A percentile compares a stretch with the other conserved stretches of the same genome.
Conservation (phyloP, 2,113 vertebrate species). For the Sciurus niger region DNA sequence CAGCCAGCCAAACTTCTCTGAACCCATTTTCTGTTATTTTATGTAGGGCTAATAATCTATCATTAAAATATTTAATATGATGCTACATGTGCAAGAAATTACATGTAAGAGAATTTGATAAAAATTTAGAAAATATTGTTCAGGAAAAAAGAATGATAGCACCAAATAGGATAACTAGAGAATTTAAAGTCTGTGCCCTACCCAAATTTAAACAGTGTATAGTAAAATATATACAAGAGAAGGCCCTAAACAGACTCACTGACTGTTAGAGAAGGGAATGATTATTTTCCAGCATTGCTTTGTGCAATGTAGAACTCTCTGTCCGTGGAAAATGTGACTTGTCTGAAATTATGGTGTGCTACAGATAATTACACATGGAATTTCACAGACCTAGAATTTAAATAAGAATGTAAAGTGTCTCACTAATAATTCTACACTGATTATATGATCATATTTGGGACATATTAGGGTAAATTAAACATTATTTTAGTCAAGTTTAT, state of each 20-base stretch:
- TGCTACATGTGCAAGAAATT: not conserved
- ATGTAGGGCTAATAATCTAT: not conserved
- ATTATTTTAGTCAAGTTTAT: constrained; percentile 20
- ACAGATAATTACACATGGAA: not conserved
- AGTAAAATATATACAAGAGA: not conserved
- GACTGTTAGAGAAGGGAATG: not conserved
- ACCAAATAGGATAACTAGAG: not conserved
- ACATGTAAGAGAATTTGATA: not conserved
- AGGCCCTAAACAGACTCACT: not conserved
- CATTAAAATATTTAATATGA: constrained; percentile 13
- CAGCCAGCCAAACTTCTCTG: not conserved
- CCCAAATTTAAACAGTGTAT: not conserved
- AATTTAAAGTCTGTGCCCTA: constrained; percentile 11
- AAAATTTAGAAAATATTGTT: constrained; percentile 18
- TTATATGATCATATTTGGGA: not conserved
- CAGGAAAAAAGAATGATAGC: not conserved
- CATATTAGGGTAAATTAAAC: not conserved
- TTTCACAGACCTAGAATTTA: constrained; percentile 34
- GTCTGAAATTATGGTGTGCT: not conserved
- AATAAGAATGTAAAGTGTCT: not conserved
- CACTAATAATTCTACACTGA: not conserved
- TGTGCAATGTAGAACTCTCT: not conserved
- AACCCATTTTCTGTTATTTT: constrained; percentile 55
- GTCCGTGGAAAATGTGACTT: not conserved
- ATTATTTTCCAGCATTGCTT: constrained; percentile 18